These are phyloP conservation scores for Brachyalestes nurse DNA, from an alignment of 2,797 vertebrate species.

Conservation along the genomic window DNA sequence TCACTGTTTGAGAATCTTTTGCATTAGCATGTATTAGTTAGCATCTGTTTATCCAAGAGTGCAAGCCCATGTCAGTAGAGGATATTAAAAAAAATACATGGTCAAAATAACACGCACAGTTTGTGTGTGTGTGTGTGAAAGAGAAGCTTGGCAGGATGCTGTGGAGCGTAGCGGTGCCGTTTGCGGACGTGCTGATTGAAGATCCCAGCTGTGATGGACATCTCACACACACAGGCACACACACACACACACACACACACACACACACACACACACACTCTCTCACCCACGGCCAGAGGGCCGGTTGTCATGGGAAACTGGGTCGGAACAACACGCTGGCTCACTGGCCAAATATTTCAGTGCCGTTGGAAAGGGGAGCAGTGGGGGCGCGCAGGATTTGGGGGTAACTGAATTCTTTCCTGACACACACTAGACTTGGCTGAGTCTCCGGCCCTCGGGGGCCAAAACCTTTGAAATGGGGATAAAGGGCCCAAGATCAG, in stretches of 20 bases:
- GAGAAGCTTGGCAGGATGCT: conserved; percentile 43
- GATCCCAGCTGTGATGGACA: conserved; percentile 52
- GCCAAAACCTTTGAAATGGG: conserved; percentile 52
- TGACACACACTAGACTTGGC: conserved; percentile 66
- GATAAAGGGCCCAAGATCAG: conserved; percentile 35
- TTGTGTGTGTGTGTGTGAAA: conserved; percentile 43
- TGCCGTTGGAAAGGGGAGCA: conserved; percentile 28
- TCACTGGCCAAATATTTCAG: conserved; percentile 51
- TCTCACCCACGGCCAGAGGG: conserved; percentile 39
- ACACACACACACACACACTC: conserved; percentile 19
- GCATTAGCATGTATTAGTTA: neutral
- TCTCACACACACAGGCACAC: conserved; percentile 32
- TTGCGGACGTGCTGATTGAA: conserved; percentile 50
- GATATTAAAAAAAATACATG: neutral
- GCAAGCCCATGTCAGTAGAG: neutral
- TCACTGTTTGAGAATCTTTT: neutral
- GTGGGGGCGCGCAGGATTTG: conserved; percentile 40
- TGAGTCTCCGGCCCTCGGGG: conserved; percentile 57
- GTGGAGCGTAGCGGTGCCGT: conserved; percentile 25
- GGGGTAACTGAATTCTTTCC: conserved; percentile 66
- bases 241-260: conserved; percentile 20
- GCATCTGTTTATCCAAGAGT: conserved; percentile 28
- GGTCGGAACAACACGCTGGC: conserved; percentile 54
- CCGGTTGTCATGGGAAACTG: conserved; percentile 56
- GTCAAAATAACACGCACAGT: neutral